phyloP scores from a whole-genome alignment of 1,140 invertebrate genomes.

The Spodoptera litura region DNA sequence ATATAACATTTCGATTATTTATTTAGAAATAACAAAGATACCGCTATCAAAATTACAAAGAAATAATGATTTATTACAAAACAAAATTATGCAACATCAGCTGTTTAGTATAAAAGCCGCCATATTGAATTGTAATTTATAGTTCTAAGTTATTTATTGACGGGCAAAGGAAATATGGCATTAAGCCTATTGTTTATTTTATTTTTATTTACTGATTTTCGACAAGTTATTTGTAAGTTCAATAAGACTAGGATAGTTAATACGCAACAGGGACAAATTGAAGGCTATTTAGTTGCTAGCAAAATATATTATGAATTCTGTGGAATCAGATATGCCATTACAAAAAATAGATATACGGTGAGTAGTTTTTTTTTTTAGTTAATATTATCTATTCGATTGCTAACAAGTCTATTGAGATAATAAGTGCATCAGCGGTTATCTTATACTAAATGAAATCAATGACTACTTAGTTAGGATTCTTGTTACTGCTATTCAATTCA shows the following conservation, averaged over 20 bases:
- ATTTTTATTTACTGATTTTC: slow-evolving; percentile 10
- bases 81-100: slow-evolving; percentile 31
- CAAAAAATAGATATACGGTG: slow-evolving; percentile 49
- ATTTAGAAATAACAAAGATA: no score
- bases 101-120: slow-evolving; percentile 29
- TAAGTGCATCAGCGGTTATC: no score
- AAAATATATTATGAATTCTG: slow-evolving; percentile 75
- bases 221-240: slow-evolving; percentile 42
- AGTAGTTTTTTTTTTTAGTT: not conserved
- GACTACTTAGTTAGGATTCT: no score
- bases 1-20: no score
- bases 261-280: slow-evolving; percentile 73
- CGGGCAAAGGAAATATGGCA: slow-evolving; percentile 36
- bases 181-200: slow-evolving; percentile 10
- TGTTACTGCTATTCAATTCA: no score
- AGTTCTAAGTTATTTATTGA: slow-evolving; percentile 25
- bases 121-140: slow-evolving; percentile 3
- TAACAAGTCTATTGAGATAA: not conserved
- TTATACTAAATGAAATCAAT: no score
- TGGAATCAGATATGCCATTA: slow-evolving; percentile 73
- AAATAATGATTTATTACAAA: not conserved
- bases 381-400: not conserved
- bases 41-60: slow-evolving; percentile 17
- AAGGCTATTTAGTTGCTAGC: slow-evolving; percentile 68
- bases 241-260: slow-evolving; percentile 60